Base-by-base conservation (phyloP, 2,113 vertebrate species). In the Nansenia antarctica region DNA sequence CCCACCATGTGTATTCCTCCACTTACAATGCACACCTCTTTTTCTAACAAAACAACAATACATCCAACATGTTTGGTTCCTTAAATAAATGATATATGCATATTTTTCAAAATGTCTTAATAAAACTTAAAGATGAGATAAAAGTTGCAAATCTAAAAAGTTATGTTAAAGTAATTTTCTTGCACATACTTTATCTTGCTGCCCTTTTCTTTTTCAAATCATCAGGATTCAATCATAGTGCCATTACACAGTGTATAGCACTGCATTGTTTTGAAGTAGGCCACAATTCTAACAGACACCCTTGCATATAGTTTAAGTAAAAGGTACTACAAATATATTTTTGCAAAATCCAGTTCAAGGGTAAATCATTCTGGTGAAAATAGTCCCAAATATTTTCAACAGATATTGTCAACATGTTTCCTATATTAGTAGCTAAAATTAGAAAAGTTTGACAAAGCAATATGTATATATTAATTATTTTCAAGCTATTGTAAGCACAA, bases 401-500 rank as follows among this genome's bases (percentile, higher is more conserved):
- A n/a, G n/a, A 57, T 54, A 66, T 15, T 45, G 27, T 29, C 37
- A 32, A 30, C 27, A 66, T 42, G 66, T 62, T 73, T 70, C 57
- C 31, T 20, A 72, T 9, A 65, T 80, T 73, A 58, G 75, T 31
- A 85, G 66, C 39, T 71, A 67, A 49, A 83, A 76, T 78, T 75
- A 79, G 68, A 78, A 63, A 83, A 49, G 69, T 74, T 70, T 55
- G 68, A 72, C 39, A 77, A 72, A 70, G 52, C 37, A 60, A 22
- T 35, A 60, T 60, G 58, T 20, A 60, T 39, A 74, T 62, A 61
- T 76, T 78, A 78, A 55, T 42, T 37, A 61, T 72, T 66, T 70
- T 74, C 64, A 76, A 74, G 30, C 64, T 83, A 85, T 76, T 34
- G 63, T 62, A 79, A 79, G 74, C 68, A 81, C 68, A 77, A 72